Evolutionary conservation across 2,797 vertebrate species (phyloP).

Genomic region (Rhabdomys pumilio): DNA sequence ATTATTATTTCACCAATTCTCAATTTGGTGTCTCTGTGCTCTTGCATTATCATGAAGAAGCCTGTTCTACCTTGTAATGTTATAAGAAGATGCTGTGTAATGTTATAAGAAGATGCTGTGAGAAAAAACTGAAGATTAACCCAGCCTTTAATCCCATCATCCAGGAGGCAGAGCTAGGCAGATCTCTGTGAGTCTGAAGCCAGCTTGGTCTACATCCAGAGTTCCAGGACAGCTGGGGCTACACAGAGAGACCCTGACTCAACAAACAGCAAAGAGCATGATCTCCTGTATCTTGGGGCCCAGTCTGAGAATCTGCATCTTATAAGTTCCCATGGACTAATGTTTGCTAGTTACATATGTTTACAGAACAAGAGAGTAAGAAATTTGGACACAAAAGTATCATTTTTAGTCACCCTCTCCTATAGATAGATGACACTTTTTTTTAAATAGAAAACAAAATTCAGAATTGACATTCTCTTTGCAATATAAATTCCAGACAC

Average conservation of each 20-base stretch:
- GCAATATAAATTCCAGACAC: constrained; percentile 26
- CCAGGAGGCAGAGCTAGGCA: neutral
- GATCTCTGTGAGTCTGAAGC: neutral
- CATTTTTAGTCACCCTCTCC: neutral
- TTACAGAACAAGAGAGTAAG: neutral
- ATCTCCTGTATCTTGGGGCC: neutral
- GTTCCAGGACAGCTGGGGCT: neutral
- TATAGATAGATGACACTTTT: constrained; percentile 28
- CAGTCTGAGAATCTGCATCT: neutral
- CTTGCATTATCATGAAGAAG: constrained; percentile 22
- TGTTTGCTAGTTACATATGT: neutral
- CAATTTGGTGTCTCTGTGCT: neutral
- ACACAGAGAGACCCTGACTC: neutral
- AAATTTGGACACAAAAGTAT: constrained; percentile 28
- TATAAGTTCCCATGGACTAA: neutral
- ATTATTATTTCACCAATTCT: constrained; percentile 8
- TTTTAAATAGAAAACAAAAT: constrained; percentile 3
- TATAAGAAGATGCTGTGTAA: constrained; percentile 29
- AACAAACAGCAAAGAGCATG: neutral
- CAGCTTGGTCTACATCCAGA: neutral
- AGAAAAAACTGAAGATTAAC: neutral
- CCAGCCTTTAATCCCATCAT: neutral
- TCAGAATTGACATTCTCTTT: constrained; percentile 28
- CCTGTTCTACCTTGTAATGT: neutral
- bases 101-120: constrained; percentile 33